Percentiles rank a stretch among this genome's conserved stretches.
Evolutionary conservation across 2,888 invertebrate genomes (phyloP).

Genomic region (Macroteleia sp.): DNA sequence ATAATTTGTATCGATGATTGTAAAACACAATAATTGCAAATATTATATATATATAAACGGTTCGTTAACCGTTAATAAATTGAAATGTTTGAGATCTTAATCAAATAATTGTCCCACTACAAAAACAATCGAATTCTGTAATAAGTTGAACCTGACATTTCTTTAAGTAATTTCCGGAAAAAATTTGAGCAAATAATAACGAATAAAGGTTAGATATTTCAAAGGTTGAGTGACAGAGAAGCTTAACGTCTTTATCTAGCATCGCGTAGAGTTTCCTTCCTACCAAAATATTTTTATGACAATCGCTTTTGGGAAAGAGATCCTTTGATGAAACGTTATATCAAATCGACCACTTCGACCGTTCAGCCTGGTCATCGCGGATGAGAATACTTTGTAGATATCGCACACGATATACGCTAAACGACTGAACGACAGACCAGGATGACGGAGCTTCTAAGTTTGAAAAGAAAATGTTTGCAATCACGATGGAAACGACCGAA

Average conservation of each 20-base stretch:
- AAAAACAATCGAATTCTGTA: too few relatives aligned
- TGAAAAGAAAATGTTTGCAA: slow-evolving; percentile 10
- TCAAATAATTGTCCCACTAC: too few relatives aligned
- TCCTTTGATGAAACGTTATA: slow-evolving; percentile 35
- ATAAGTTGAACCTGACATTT: too few relatives aligned
- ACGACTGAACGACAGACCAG: slow-evolving; percentile 4
- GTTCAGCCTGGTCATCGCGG: slow-evolving; percentile 15
- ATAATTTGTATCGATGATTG: too few relatives aligned
- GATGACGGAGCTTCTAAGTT: slow-evolving; percentile 9
- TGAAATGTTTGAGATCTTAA: too few relatives aligned
- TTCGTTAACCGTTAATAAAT: too few relatives aligned
- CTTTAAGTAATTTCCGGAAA: slow-evolving; percentile 27
- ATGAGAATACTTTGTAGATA: slow-evolving; percentile 25
- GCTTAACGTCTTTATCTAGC: slow-evolving; percentile 27
- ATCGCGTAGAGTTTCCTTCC: slow-evolving; percentile 14
- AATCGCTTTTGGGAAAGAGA: slow-evolving; percentile 33
- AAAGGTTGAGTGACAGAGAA: slow-evolving; percentile 23
- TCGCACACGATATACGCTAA: slow-evolving; percentile 13
- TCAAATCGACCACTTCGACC: slow-evolving; percentile 17
- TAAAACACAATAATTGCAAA: too few relatives aligned
- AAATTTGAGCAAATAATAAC: slow-evolving; percentile 28
- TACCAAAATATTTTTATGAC: slow-evolving; percentile 33
- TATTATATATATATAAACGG: too few relatives aligned
- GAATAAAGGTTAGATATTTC: slow-evolving; percentile 42
- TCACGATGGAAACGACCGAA: slow-evolving; percentile 1